Conservation (phyloP, 2,797 vertebrate species). For the Brachyalestes nurse region DNA sequence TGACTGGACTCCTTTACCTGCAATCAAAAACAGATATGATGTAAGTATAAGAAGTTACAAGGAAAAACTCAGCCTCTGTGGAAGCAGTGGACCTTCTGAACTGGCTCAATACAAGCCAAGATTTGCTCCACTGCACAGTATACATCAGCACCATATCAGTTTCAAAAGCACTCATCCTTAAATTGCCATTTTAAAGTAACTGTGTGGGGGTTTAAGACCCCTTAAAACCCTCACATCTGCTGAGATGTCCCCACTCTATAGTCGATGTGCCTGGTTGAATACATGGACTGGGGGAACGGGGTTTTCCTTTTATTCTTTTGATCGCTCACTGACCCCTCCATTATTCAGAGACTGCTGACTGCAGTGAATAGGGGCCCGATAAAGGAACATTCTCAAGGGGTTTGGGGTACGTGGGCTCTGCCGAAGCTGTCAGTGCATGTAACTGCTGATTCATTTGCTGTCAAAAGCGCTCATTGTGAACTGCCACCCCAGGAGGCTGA, state of each 20-base stretch:
- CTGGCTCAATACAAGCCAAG: constrained; percentile 16
- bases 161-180: constrained; percentile 68
- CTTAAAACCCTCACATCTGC: constrained; percentile 67
- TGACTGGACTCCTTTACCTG: constrained; percentile 70
- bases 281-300: constrained; percentile 70
- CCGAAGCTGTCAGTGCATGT: constrained; percentile 79
- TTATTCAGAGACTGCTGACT: constrained; percentile 78
- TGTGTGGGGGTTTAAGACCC: constrained; percentile 58
- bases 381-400: constrained; percentile 74
- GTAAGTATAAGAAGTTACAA: constrained; percentile 16
- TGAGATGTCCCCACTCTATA: constrained; percentile 68
- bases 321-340: constrained; percentile 77
- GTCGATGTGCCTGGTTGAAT: constrained; percentile 69
- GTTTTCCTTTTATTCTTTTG: constrained; percentile 74
- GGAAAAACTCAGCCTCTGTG: neutral
- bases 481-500: constrained; percentile 67
- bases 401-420: constrained; percentile 64
- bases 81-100: neutral
- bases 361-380: constrained; percentile 69
- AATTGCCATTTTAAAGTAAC: constrained; percentile 70
- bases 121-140: constrained; percentile 13
- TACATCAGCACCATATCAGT: constrained; percentile 62
- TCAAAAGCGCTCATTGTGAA: constrained; percentile 80
- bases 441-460: constrained; percentile 83
- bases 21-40: constrained; percentile 57